A percentile compares a stretch with the other conserved stretches of the same genome.
Evolutionary conservation across 1,140 invertebrate genomes (phyloP).

Genomic region (Sycobia sp.): DNA sequence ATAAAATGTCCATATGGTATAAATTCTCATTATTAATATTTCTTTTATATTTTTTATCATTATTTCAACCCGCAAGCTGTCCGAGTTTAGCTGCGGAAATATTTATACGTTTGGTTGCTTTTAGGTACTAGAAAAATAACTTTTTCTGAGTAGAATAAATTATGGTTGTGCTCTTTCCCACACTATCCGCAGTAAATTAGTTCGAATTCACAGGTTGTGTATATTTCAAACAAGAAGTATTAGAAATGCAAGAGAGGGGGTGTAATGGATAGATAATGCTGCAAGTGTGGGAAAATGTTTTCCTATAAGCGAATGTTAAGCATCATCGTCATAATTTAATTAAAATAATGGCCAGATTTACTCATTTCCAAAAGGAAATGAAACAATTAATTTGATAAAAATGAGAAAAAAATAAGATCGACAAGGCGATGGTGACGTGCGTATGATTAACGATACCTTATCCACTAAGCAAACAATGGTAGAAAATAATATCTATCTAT

Average conservation of each 20-base stretch:
- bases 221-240: background rate
- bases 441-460: constrained; percentile 27
- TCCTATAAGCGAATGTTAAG: constrained; percentile 8
- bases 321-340: constrained; percentile 19
- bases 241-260: background rate
- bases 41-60: too few species aligned
- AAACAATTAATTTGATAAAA: too few species aligned
- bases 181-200: too few species aligned
- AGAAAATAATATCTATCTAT: constrained; percentile 40
- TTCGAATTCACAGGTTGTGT: constrained; percentile 8
- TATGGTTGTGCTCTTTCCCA: constrained; percentile 1
- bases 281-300: constrained; percentile 9
- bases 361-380: too few species aligned
- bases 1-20: too few species aligned
- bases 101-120: too few species aligned
- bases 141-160: too few species aligned
- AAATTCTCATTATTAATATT: too few species aligned
- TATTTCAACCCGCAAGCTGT: too few species aligned
- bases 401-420: background rate
- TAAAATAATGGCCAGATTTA: too few species aligned
- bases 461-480: constrained; percentile 31
- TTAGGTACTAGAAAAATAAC: too few species aligned
- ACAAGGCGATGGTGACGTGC: constrained; percentile 32
- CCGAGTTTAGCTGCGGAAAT: too few species aligned
- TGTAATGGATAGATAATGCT: background rate